Evolutionary conservation across 2,797 vertebrate genomes (phyloP).

Genomic region (Lagodon rhomboides): DNA sequence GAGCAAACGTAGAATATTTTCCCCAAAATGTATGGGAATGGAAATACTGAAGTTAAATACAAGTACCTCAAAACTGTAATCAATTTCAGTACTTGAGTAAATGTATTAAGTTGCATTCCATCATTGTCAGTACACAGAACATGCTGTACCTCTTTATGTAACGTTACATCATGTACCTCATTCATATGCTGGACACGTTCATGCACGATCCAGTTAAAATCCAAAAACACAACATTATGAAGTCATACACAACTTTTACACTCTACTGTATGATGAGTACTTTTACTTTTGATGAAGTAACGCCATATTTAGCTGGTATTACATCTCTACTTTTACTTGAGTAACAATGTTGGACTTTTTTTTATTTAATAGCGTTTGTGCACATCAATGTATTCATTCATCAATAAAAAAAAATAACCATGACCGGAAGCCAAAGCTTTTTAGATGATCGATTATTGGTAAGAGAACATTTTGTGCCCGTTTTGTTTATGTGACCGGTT

Average conservation of each 20-base stretch:
- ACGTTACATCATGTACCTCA: too few species aligned
- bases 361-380: too few species aligned
- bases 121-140: background rate
- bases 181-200: too few species aligned
- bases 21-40: too few species aligned
- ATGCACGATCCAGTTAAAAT: background rate
- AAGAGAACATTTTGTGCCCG: background rate
- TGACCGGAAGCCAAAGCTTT: background rate
- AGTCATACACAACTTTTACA: background rate
- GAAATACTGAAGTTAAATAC: too few species aligned
- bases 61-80: too few species aligned
- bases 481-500: background rate
- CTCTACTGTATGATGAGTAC: background rate
- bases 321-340: background rate
- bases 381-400: background rate
- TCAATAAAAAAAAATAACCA: background rate
- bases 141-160: too few species aligned
- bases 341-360: background rate
- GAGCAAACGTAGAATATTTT: too few species aligned
- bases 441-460: background rate
- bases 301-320: background rate
- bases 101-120: too few species aligned
- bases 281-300: background rate
- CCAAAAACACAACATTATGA: background rate
- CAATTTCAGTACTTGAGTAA: too few species aligned